Evolutionary conservation across 1,140 invertebrate genomes (phyloP).

Genomic region (Hyphantria cunea): DNA sequence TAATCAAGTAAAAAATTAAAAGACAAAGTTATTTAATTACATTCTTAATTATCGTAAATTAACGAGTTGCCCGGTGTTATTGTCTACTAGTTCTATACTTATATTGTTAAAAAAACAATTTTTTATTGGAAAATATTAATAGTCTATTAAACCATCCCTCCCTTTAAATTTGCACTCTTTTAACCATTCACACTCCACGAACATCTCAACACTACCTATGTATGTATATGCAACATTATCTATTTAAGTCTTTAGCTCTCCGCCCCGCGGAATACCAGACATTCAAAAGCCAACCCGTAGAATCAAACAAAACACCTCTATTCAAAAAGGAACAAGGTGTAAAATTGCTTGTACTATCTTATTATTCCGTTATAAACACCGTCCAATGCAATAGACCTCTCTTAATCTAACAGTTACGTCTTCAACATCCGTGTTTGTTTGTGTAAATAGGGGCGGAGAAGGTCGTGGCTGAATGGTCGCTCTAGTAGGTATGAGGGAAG

Average conservation of each 20-base stretch:
- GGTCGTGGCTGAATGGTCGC: slow-evolving; percentile 44
- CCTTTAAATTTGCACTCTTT: slow-evolving; percentile 5
- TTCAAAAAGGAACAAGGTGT: slow-evolving; percentile 4
- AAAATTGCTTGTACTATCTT: slow-evolving; percentile 30
- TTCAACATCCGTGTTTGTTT: slow-evolving; percentile 17
- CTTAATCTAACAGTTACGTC: slow-evolving; percentile 24
- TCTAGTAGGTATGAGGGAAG: slow-evolving; percentile 72
- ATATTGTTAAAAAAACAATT: no score
- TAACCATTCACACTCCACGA: slow-evolving; percentile 4
- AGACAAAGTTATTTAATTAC: no score
- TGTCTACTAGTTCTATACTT: no score
- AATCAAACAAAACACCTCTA: slow-evolving; percentile 14
- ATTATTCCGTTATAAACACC: slow-evolving; percentile 36
- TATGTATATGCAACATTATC: slow-evolving; percentile 37
- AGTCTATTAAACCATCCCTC: no score
- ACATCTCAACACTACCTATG: slow-evolving; percentile 9
- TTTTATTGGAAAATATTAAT: no score
- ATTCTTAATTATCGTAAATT: no score
- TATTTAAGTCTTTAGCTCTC: slow-evolving; percentile 41
- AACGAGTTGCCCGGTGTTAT: no score
- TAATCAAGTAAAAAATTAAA: no score
- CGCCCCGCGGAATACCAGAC: slow-evolving; percentile 42
- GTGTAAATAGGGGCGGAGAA: slow-evolving; percentile 31
- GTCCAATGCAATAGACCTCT: slow-evolving; percentile 44
- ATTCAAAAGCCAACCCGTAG: slow-evolving; percentile 20